Conservation (phyloP, 2,797 vertebrate genomes). For the Tympanoctomys barrerae region DNA sequence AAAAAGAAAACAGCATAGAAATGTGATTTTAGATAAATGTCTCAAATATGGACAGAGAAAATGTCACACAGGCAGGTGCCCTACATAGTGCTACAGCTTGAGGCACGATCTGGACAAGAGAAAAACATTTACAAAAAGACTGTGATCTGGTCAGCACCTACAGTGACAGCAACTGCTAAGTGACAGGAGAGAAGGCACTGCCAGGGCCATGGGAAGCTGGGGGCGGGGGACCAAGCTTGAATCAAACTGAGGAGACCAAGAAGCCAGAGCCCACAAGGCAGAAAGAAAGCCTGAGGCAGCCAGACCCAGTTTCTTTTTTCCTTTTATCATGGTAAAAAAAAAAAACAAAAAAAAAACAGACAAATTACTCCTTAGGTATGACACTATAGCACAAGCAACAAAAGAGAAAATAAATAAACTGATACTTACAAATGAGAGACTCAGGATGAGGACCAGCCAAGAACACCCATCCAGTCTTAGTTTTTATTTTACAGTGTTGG, state of each 20-base stretch:
- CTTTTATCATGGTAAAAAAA: not conserved
- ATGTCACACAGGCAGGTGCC: not conserved
- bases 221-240: not conserved
- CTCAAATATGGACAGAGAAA: not conserved
- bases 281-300: not conserved
- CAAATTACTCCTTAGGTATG: not conserved
- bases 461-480: not conserved
- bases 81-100: not conserved
- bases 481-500: not conserved
- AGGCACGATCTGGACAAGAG: not conserved
- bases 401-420: not conserved
- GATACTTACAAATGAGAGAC: not conserved
- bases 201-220: not conserved
- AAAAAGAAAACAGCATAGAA: not conserved
- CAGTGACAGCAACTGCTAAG: not conserved
- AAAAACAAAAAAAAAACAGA: not conserved
- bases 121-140: not conserved
- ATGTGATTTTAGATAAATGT: not conserved
- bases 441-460: not conserved
- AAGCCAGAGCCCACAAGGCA: not conserved
- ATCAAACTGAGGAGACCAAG: not conserved
- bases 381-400: not conserved
- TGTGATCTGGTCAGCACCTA: not conserved
- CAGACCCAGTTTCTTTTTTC: not conserved
- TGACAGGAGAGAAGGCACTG: not conserved